Base-by-base conservation (phyloP, 2,797 vertebrate species). In the Halcyon smyrnensis region DNA sequence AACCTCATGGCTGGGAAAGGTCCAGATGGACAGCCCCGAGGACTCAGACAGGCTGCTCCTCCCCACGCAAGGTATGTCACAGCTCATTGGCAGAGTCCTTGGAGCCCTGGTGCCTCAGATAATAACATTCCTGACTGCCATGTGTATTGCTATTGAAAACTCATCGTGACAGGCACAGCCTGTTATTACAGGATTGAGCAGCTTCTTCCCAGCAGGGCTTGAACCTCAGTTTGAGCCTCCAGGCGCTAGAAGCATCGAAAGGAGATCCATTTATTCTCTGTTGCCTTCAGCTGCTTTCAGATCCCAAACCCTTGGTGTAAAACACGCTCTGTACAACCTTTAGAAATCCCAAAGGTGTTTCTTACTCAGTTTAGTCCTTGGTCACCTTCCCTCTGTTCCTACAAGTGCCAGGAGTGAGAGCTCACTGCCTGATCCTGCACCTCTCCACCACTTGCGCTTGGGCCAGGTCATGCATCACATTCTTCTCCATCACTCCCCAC, bases 151-250 rank as follows among this genome's bases (percentile, higher is more conserved):
- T 43, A 5, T 7, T 56, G 86, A 50, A 90, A 89, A 84, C 76
- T 64, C 92, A 39, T 20, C 1, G 7, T 89, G 93, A 93, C 95
- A 93, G 92, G 88, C 77, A 34, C 94, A 90, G 95, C 60, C 95
- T 96, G 95, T 78, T 19, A 12, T 27, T 68, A 53, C 68, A 79
- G 89, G 53, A 89, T 8, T n/a, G 90, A 93, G 91, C 94, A 97
- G 93, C 89, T 95, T 91, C 93, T 95, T 82, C 95, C 80, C 95
- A 96, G 92, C 73, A 50, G 90, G 93, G 37, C 53, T 91, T 13
- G 57, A 70, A 83, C 46, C 70, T 85, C 73, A 4, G 32, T 27
- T 76, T 36, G 39, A 77, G 67, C 94, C 93, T 84, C 51, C 64
- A 23, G 95, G 95, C 92, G 54, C 21, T 50, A 46, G 17, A 27